Conservation (phyloP, 2,888 invertebrate species). For the Microplitis manilae region DNA sequence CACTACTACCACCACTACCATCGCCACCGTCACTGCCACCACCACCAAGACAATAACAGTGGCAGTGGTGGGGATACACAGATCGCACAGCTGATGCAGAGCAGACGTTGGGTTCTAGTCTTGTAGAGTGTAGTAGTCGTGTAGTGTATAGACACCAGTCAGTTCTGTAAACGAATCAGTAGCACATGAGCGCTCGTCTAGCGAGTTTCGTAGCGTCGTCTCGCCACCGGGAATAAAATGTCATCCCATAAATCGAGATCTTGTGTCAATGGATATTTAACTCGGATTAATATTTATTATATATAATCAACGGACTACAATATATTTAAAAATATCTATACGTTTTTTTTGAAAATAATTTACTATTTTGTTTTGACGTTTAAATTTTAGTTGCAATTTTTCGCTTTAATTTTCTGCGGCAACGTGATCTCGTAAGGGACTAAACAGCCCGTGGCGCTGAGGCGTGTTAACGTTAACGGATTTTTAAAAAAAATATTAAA, state of each 20-base stretch:
- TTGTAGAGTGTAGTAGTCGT: slow-evolving; percentile 54
- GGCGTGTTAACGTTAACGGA: neutral
- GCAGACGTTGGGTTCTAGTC: slow-evolving; percentile 46
- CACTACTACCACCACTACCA: neutral
- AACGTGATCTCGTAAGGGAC: slow-evolving; percentile 1
- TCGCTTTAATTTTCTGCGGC: neutral
- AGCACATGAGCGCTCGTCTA: slow-evolving; percentile 71
- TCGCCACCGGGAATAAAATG: slow-evolving; percentile 56
- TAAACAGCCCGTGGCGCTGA: slow-evolving; percentile 9
- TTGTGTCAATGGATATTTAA: slow-evolving; percentile 54
- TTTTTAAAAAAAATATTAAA: no score
- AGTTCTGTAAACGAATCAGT: slow-evolving; percentile 66
- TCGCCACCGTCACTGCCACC: neutral
- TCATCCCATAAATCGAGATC: slow-evolving; percentile 62
- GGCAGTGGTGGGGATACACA: slow-evolving; percentile 66
- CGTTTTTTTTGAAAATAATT: neutral
- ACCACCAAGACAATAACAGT: neutral
- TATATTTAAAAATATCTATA: neutral
- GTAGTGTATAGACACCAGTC: slow-evolving; percentile 74
- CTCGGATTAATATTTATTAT: no score
- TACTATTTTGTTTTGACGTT: neutral
- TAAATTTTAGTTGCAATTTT: neutral
- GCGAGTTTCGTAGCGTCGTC: slow-evolving; percentile 64
- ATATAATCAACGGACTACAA: neutral
- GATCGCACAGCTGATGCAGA: slow-evolving; percentile 76